Percentiles rank a stretch among this genome's conserved stretches.
Evolutionary conservation across 2,797 vertebrate species (phyloP).

Genomic region (Xiphorhynchus erythropygius): DNA sequence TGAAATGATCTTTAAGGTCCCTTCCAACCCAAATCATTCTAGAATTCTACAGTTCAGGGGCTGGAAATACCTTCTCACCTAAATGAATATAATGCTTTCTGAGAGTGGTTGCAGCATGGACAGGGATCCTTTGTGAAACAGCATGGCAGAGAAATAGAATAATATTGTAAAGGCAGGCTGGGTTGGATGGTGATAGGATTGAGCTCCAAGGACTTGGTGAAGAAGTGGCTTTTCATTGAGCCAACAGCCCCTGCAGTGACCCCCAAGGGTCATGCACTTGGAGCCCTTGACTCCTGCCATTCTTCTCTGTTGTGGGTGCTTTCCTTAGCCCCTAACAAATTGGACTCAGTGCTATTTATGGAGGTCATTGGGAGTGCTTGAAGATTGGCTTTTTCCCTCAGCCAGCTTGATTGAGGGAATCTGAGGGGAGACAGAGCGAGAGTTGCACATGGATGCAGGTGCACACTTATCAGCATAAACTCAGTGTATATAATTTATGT

Average conservation of each 20-base stretch:
- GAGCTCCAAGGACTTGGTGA: fast-evolving
- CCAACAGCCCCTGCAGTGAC: neutral
- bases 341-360: neutral
- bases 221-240: neutral
- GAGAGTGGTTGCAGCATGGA: fast-evolving
- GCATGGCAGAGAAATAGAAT: neutral
- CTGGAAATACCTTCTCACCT: neutral
- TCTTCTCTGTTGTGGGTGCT: neutral
- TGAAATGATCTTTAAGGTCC: neutral
- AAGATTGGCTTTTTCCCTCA: neutral
- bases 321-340: neutral
- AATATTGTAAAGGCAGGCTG: fast-evolving
- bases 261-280: fast-evolving
- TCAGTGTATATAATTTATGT: neutral
- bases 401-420: neutral
- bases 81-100: neutral
- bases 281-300: neutral
- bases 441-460: neutral
- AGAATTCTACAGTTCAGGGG: fast-evolving
- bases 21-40: neutral
- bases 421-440: fast-evolving
- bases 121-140: neutral
- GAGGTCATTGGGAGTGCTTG: neutral
- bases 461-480: neutral
- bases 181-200: neutral